A percentile compares a stretch with the other conserved stretches of the same genome.
Evolutionary conservation across 2,888 invertebrate genomes (phyloP).

Genomic region (Drosophila helvetica): DNA sequence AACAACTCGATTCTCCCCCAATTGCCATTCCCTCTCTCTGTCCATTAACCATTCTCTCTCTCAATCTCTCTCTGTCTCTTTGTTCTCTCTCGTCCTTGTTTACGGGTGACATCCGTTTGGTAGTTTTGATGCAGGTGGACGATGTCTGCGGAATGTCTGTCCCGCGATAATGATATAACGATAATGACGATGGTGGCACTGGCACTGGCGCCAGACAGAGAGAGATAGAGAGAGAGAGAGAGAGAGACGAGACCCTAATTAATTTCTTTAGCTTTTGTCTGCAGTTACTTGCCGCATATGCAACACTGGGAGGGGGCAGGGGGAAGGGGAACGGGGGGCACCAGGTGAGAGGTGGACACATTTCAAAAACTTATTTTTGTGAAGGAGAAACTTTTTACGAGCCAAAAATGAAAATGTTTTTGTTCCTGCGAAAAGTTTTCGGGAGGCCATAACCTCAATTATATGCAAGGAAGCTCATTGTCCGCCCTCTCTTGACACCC

Average conservation of each 20-base stretch:
- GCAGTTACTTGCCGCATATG: constrained; percentile 40
- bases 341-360: constrained; percentile 39
- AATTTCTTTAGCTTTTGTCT: constrained; percentile 61
- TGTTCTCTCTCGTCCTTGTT: constrained; percentile 28
- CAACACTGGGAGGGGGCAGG: not conserved
- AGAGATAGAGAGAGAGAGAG: too few species aligned
- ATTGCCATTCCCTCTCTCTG: not conserved
- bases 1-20: constrained; percentile 57
- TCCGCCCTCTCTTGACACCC: constrained; percentile 8
- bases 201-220: not conserved
- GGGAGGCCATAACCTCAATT: constrained; percentile 65
- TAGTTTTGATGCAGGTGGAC: constrained; percentile 39
- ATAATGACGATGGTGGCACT: constrained; percentile 16
- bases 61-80: constrained; percentile 2
- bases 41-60: too few species aligned
- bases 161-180: constrained; percentile 29
- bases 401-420: constrained; percentile 1
- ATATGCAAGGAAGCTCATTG: constrained; percentile 58
- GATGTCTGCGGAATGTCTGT: constrained; percentile 4
- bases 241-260: constrained; percentile 55
- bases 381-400: constrained; percentile 33
- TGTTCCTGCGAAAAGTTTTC: not conserved
- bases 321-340: constrained; percentile 1
- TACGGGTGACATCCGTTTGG: constrained; percentile 44
- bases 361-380: constrained; percentile 46